Evolutionary conservation across 2,113 vertebrate species (phyloP).

Genomic region (Callorhinus ursinus): DNA sequence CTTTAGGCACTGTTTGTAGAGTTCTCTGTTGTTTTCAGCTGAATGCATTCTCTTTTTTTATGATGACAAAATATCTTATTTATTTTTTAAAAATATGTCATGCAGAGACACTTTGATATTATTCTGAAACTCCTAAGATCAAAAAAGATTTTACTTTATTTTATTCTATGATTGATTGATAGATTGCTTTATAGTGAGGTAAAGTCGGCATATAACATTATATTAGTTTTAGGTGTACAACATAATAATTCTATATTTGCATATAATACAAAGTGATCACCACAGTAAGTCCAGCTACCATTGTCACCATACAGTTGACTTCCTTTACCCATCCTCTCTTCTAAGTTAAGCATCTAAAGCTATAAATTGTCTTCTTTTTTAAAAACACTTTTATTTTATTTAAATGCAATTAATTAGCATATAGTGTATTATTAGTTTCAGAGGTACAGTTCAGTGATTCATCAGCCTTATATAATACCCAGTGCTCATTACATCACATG

Average conservation of each 20-base stretch:
- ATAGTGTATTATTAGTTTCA: not conserved
- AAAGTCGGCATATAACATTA: not conserved
- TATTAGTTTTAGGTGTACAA: not conserved
- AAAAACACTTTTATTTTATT: not conserved
- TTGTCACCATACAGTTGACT: not conserved
- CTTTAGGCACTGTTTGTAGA: not conserved
- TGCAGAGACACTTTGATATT: not conserved
- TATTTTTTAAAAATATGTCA: not conserved
- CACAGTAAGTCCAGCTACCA: not conserved
- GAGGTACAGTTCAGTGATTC: not conserved
- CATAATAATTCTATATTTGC: not conserved
- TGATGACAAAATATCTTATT: not conserved
- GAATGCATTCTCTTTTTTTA: not conserved
- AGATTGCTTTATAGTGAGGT: not conserved
- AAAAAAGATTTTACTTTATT: not conserved
- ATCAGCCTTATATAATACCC: not conserved
- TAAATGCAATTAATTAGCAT: not conserved
- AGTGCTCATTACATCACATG: not conserved
- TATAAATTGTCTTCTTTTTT: not conserved
- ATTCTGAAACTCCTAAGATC: not conserved
- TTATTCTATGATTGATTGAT: not conserved
- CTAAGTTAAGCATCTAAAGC: not conserved
- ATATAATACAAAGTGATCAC: not conserved
- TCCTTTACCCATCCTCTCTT: not conserved
- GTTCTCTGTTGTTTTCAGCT: not conserved